phyloP scores from a whole-genome alignment of 2,113 vertebrate genomes.

The Ursus arctos region DNA sequence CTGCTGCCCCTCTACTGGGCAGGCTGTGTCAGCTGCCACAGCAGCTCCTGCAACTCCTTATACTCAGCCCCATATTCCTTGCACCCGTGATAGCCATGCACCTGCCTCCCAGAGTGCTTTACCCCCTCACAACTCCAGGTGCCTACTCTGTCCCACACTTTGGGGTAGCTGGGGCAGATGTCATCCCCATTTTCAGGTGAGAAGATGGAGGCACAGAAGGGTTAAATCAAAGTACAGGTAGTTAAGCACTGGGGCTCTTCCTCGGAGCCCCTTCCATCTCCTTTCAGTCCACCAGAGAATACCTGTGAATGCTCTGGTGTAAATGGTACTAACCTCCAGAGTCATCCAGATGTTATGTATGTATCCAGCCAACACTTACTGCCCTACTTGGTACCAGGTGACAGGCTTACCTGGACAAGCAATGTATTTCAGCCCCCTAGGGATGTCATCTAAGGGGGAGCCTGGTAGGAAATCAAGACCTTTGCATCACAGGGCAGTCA shows the following conservation, averaged over 20 bases:
- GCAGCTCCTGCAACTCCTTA: neutral
- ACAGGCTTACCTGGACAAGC: neutral
- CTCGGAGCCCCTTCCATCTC: neutral
- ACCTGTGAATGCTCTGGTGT: neutral
- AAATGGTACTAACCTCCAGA: neutral
- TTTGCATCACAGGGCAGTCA: neutral
- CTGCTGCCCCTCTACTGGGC: neutral
- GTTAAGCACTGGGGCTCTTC: neutral
- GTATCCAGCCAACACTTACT: neutral
- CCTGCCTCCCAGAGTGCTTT: neutral
- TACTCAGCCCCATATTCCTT: neutral
- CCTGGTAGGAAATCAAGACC: neutral
- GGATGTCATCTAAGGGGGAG: neutral
- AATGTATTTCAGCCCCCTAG: neutral
- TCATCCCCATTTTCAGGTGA: neutral
- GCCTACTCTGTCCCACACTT: too few relatives aligned
- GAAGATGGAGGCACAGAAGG: neutral
- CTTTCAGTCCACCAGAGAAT: neutral
- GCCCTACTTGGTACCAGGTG: neutral
- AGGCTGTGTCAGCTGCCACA: fast-evolving
- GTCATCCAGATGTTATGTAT: neutral
- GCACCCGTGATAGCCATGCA: neutral
- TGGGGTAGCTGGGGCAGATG: neutral
- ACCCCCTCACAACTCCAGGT: neutral
- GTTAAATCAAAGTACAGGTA: neutral